Base-by-base conservation (phyloP, 2,113 vertebrate species). In the Pontoporia blainvillei region DNA sequence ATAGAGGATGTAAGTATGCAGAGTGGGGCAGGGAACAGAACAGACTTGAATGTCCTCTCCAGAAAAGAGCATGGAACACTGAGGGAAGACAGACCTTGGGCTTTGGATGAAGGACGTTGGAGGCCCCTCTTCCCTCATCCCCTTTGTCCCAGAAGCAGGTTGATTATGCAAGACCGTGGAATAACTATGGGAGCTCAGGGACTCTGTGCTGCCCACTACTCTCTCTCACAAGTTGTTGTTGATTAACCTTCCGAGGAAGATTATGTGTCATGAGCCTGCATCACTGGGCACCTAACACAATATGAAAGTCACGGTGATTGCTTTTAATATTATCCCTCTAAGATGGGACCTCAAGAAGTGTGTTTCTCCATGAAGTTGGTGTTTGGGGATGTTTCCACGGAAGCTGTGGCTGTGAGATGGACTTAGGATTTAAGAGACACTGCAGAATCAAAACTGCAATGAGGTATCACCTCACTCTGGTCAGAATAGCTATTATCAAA, bases 141-240 rank as follows among this genome's bases (percentile, higher is more conserved):
- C 18, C 5, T 72, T 5, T 18, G 23, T 72, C 36, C 34, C 78
- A 57, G 7, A 3, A 69, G 67, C 36, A 78, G 41, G 25, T 13
- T 41, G 36, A n/a, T 41, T 6, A 6, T 2, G 36, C 1, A 5
- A 25, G 10, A 49, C 3, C 4, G 1, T 29, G 49, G 23, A 49
- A 59, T 31, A 31, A 39, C 41, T 72, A 6, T 23, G 62, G 46
- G 12, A 21, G 21, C 34, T 57, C 90, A 54, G 52, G 62, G 61
- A 21, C 21, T 69, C 31, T 36, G 18, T 78, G n/a, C 46, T 34
- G 13, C 2, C 20, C 75, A 25, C 64, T 84, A 14, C 23, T 54
- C 34, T 39, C 18, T 10, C 3, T 57, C n/a, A n/a, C 21, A 83
- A 18, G 18, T 61, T 95, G 27, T 36, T 25, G 34, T 66, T 41